Evolutionary conservation across 2,797 vertebrate species (phyloP), one percentile per base, ranked within the genome.

Genomic region (Takifugu ocellatus): DNA sequence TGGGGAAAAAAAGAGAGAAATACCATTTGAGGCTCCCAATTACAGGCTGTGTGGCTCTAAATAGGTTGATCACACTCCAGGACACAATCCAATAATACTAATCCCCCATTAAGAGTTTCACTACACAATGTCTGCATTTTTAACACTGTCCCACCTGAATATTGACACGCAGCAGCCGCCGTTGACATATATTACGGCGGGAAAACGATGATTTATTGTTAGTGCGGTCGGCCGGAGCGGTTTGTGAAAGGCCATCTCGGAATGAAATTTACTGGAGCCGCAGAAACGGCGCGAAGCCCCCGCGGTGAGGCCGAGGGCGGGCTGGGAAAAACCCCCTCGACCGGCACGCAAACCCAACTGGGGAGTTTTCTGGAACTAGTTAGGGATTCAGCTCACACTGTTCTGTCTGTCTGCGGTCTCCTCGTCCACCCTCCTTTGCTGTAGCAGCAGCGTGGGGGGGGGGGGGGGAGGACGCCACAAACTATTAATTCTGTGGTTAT

Each of bases 371-470:
- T 78, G 56, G 45, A 27, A 55, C 66, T 76, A 63, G 59, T 79
- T 70, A 57, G n/a, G 50, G 33, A 76, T 82, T 66, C 66, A 56
- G 15, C 24, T 43, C 66, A 54, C 53, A 44, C 54, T 47, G 8
- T 33, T 61, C 50, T 49, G 59, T 63, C 64, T 60, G 47, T 63
- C 64, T 60, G 47, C 57, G 36, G 54, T 57, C 39, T 53, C 57
- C 10, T 10, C 9, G 21, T 25, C 46, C 21, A 10, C 12, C 21
- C 10, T 14, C 46, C 46, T 48, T 25, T 5, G 16, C 42, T 16
- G 16, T 43, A 43, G 42, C 31, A 33, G 31, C 72, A 53, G 69
- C 74, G 75, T 82, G 74, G 66, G 68, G 63, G 78, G 63, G 68
- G 7, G 27, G 27, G 27, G 27, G 7, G 27, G 27, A 14, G 36